Conservation (phyloP, 2,113 vertebrate species). For the Panthera leo region DNA sequence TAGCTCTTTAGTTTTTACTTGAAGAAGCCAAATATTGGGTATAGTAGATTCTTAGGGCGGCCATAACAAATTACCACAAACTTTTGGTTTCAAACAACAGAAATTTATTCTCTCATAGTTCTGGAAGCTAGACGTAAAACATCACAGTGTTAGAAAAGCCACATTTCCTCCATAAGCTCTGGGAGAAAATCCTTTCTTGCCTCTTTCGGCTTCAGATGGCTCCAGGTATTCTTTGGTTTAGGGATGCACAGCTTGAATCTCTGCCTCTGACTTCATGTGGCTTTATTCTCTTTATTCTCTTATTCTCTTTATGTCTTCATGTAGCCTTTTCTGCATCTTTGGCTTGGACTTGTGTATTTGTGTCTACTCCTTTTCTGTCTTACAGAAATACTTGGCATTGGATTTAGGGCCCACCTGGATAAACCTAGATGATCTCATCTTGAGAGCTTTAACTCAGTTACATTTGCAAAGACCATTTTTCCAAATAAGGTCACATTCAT, state of each 20-base stretch:
- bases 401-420: not conserved
- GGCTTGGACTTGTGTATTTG: not conserved
- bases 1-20: not conserved
- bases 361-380: not conserved
- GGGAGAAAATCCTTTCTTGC: not conserved
- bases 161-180: not conserved
- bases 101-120: not conserved
- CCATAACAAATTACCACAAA: not conserved
- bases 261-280: not conserved
- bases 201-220: not conserved
- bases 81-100: not conserved
- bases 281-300: not conserved
- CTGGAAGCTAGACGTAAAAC: not conserved
- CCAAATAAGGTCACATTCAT: not conserved
- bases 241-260: not conserved
- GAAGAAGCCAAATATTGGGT: not conserved
- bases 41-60: not conserved
- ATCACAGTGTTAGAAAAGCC: not conserved
- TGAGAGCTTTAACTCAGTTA: not conserved
- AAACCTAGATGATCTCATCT: not conserved
- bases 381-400: not conserved
- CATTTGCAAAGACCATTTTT: not conserved
- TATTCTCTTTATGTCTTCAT: not conserved
- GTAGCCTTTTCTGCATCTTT: not conserved
- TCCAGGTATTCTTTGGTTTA: not conserved